Evolutionary conservation across 2,888 invertebrate species (phyloP).

Genomic region (Sialis lutaria): DNA sequence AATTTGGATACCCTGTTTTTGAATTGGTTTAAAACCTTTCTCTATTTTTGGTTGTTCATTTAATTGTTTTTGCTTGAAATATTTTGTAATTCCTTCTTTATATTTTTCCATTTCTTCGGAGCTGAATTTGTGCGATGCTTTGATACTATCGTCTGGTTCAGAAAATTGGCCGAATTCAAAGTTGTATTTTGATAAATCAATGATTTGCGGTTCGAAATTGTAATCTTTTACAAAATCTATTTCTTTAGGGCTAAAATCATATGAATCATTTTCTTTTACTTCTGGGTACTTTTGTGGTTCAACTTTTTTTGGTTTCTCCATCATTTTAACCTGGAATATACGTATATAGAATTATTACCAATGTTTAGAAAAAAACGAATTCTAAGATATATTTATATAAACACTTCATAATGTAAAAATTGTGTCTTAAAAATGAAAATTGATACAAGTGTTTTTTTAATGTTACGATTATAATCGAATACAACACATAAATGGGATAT

Average conservation of each 20-base stretch:
- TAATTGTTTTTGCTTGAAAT: not conserved
- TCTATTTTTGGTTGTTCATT: constrained; percentile 1
- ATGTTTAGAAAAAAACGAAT: too few species aligned
- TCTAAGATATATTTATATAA: too few species aligned
- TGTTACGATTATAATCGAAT: too few species aligned
- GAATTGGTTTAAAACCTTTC: constrained; percentile 2
- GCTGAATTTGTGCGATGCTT: not conserved
- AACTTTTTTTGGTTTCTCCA: not conserved
- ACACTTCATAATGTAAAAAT: too few species aligned
- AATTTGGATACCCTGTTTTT: not conserved
- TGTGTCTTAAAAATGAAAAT: too few species aligned
- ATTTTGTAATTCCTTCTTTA: not conserved
- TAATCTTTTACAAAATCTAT: not conserved
- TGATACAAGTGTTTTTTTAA: too few species aligned
- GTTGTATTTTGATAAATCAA: not conserved
- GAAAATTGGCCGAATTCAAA: not conserved
- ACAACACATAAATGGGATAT: too few species aligned
- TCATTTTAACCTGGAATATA: not conserved
- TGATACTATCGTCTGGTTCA: not conserved
- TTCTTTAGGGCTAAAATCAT: not conserved
- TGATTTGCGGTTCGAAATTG: not conserved
- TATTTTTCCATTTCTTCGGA: not conserved
- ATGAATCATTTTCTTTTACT: not conserved
- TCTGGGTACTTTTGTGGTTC: not conserved
- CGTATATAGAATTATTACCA: too few species aligned